Evolutionary conservation across 2,797 vertebrate species (phyloP).

Genomic region (Ceryle rudis): DNA sequence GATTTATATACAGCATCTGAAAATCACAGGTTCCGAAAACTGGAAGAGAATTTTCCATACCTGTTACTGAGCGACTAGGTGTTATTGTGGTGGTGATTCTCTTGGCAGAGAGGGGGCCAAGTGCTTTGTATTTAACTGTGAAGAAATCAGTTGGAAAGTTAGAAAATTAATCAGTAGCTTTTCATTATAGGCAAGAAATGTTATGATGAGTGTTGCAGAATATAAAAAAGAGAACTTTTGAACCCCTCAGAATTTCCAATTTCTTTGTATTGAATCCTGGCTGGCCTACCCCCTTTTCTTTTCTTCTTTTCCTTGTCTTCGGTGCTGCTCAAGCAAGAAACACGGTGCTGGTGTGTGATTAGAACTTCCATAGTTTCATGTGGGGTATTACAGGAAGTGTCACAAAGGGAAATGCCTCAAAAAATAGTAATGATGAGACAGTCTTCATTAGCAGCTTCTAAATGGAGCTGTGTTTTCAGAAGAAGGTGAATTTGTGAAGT

Average conservation of each 20-base stretch:
- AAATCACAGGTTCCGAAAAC: background rate
- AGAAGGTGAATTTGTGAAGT: background rate
- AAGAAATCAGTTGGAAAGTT: background rate
- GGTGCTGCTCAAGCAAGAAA: background rate
- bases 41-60: background rate
- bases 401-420: background rate
- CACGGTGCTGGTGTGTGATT: background rate
- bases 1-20: background rate
- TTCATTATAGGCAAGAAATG: background rate
- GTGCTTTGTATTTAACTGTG: background rate
- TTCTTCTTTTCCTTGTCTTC: accelerated
- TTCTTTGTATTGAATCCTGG: too few relatives aligned
- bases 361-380: background rate
- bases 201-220: background rate
- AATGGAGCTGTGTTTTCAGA: background rate
- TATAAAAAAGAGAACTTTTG: background rate
- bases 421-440: background rate
- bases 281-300: background rate
- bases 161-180: background rate
- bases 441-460: background rate
- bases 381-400: background rate
- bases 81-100: background rate
- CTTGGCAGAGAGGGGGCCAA: background rate
- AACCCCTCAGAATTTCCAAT: background rate
- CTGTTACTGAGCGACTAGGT: background rate